phyloP scores from a whole-genome alignment of 30 jellyfish, hydroid and myxozoan genomes.

The Catostylus mosaicus region DNA sequence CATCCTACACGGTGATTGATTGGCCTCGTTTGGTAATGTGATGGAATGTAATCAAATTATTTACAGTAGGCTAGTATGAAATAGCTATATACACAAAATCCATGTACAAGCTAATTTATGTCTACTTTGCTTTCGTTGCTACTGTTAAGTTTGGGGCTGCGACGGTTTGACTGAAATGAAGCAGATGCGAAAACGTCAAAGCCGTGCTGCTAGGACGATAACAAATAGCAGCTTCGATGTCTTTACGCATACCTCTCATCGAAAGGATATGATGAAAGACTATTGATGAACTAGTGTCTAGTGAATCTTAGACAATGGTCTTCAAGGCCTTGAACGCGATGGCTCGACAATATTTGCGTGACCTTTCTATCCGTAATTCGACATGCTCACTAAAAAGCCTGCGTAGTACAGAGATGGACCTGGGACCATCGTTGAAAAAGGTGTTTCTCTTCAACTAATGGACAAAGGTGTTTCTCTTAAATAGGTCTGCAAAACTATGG shows the following conservation, averaged over 20 bases:
- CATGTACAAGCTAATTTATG: not conserved
- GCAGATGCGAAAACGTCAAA: not conserved
- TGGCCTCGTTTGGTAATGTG: not conserved
- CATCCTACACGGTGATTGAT: not conserved
- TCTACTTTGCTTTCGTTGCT: not conserved
- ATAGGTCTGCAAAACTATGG: too few relatives aligned
- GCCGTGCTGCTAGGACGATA: not conserved
- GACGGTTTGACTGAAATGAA: not conserved
- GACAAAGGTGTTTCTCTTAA: too few relatives aligned
- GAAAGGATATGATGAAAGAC: not conserved
- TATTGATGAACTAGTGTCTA: not conserved
- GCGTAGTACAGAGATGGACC: too few relatives aligned
- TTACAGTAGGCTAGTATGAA: not conserved
- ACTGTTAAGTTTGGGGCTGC: not conserved
- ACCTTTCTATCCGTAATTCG: too few relatives aligned
- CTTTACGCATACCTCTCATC: not conserved
- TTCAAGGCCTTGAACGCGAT: not conserved
- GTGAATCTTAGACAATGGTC: not conserved
- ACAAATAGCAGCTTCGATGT: constrained; percentile 10
- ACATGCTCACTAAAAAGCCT: too few relatives aligned
- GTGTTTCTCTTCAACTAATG: too few relatives aligned
- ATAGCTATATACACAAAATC: not conserved
- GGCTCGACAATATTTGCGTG: not conserved
- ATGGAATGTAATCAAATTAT: not conserved
- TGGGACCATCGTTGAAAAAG: too few relatives aligned